Evolutionary conservation across 37 sponge, comb jelly and placozoan genomes (phyloP).

Genomic region (Axinella damicornis): DNA sequence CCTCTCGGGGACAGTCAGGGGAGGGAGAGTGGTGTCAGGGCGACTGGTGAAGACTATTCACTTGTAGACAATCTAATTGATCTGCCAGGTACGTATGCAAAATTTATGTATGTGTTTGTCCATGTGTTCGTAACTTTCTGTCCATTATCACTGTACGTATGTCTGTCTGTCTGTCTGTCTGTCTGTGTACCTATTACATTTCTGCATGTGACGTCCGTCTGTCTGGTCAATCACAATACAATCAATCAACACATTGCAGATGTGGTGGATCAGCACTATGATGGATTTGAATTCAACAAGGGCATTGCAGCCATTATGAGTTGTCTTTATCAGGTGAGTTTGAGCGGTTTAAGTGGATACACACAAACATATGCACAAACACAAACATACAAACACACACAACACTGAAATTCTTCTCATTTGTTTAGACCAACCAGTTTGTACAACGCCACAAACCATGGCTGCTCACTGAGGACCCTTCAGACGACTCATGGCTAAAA

Average conservation of each 20-base stretch:
- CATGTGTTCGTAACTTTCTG: too few species aligned
- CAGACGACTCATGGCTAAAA: slow-evolving; percentile 32
- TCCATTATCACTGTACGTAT: too few species aligned
- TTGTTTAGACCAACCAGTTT: slow-evolving; percentile 74
- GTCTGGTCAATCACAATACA: too few species aligned
- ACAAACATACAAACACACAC: too few species aligned
- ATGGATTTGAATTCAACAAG: slow-evolving; percentile 68
- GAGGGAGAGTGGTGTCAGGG: neutral
- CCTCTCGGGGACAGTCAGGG: neutral
- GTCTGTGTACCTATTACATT: too few species aligned
- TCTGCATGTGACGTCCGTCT: too few species aligned
- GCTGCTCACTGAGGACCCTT: slow-evolving; percentile 57
- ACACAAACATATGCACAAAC: neutral
- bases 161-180: too few species aligned
- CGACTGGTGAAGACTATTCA: slow-evolving; percentile 18
- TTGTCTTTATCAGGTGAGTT: slow-evolving; percentile 67
- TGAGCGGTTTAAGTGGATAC: neutral
- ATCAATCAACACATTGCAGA: too few species aligned
- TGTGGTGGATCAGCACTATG: slow-evolving; percentile 48
- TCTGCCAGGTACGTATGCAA: slow-evolving; percentile 41
- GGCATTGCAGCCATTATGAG: slow-evolving; percentile 67
- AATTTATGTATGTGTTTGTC: too few species aligned
- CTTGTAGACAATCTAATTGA: slow-evolving; percentile 25
- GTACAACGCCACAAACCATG: slow-evolving; percentile 70
- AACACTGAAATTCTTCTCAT: neutral